Evolutionary conservation across 1,140 invertebrate species (phyloP), one percentile per base, ranked within the genome.

Genomic region (Drosophila erecta): DNA sequence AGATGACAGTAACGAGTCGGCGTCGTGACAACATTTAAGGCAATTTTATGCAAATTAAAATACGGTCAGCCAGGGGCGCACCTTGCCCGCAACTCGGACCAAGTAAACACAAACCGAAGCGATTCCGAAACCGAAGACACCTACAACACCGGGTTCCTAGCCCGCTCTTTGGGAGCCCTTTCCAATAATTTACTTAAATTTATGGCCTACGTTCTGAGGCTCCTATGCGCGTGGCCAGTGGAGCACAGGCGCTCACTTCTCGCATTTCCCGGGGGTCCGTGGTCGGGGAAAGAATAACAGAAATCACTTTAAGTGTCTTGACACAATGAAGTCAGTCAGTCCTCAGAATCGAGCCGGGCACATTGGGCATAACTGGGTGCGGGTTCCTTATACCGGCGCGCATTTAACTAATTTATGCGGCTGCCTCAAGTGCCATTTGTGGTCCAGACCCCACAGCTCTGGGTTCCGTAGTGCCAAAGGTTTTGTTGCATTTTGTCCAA

Each of bases 41-140:
- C 79, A 86, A 86, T 86, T 86, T 86, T 89, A 89, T 89, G 84
- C 84, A 89, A 86, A 86, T 86, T 87, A 79, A 83, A 87, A 76
- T 72, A 79, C 79, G 81, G 69, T 87, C 81, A 76, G 64, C 65
- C 83, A 73, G 51, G 27, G 80, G 76, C 79, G 76, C 79, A 79
- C 80, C 76, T 71, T 53, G 54, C 33, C 58, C 30, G 50, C 60
- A 55, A 41, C 24, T 24, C 8, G 20, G 8, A 7, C 6, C 4
- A 11, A 43, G 44, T 10, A 71, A 65, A 47, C 51, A 30, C 51
- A 30, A 61, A 30, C 33, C 35, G 15, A 66, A 2, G n/a, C 65
- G 62, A 70, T 67, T 49, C n/a, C n/a, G n/a, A n/a, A n/a, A n/a
- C n/a, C 62, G 54, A 46, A 81, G 74, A 84, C 81, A 84, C 81